phyloP scores from a whole-genome alignment of 2,888 invertebrate genomes.

The Mythimna impura region DNA sequence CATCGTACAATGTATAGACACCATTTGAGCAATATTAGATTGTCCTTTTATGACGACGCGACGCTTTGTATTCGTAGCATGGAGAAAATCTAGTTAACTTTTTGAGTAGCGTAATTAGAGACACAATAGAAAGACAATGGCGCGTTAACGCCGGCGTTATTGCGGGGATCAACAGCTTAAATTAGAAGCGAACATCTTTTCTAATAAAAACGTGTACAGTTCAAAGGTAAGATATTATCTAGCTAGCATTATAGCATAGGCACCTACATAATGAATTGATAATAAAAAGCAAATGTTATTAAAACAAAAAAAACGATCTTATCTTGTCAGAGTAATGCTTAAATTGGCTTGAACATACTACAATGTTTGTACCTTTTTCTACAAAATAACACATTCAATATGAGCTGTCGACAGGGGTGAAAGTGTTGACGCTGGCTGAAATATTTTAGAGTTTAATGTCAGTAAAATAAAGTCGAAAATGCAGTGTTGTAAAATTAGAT shows the following conservation, averaged over 20 bases:
- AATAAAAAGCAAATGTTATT: background rate
- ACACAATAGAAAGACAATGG: too few relatives aligned
- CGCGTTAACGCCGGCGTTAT: too few relatives aligned
- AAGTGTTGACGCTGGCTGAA: background rate
- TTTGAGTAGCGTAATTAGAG: too few relatives aligned
- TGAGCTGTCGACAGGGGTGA: slow-evolving; percentile 7
- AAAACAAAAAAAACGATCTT: slow-evolving; percentile 15
- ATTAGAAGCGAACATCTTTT: background rate
- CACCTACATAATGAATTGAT: background rate
- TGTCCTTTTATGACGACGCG: background rate
- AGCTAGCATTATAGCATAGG: slow-evolving; percentile 10
- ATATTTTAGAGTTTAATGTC: slow-evolving; percentile 18
- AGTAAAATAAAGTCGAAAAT: slow-evolving; percentile 13
- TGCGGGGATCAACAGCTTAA: too few relatives aligned
- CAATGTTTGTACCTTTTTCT: slow-evolving; percentile 38
- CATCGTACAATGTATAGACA: too few relatives aligned
- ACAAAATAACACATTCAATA: slow-evolving; percentile 51
- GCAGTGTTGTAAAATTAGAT: slow-evolving; percentile 18
- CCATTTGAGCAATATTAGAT: background rate
- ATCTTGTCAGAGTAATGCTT: slow-evolving; percentile 16
- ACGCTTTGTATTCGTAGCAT: background rate
- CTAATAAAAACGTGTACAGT: background rate
- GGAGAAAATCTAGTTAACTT: background rate
- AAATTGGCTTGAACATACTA: slow-evolving; percentile 40
- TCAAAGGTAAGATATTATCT: background rate